phyloP scores from a whole-genome alignment of 2,113 vertebrate species.

The Sorex araneus region DNA sequence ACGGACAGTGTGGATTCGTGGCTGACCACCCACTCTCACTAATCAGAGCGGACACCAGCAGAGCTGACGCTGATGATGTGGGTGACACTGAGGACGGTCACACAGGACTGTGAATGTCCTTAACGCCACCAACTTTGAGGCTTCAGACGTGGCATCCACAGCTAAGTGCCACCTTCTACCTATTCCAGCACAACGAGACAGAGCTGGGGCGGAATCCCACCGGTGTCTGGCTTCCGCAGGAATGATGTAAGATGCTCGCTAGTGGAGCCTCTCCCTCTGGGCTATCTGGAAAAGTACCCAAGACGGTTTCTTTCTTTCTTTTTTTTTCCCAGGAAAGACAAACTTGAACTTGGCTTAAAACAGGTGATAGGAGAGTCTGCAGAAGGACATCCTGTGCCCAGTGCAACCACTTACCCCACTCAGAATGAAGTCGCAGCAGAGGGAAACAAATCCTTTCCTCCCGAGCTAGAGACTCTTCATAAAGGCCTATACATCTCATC shows the following conservation, averaged over 20 bases:
- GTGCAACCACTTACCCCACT: no score
- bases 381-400: neutral
- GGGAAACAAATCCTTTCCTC: neutral
- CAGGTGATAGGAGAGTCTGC: neutral
- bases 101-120: neutral
- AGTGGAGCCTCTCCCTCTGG: no score
- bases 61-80: neutral
- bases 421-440: neutral
- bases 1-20: neutral
- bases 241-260: no score
- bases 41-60: neutral
- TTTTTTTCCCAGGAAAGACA: neutral
- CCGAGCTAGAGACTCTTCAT: neutral
- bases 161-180: neutral
- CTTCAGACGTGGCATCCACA: neutral
- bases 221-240: neutral
- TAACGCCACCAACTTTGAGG: neutral
- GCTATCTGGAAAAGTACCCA: no score
- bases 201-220: neutral
- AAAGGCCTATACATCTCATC: neutral
- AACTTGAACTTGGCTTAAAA: neutral
- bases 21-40: neutral
- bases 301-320: no score
- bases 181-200: neutral
- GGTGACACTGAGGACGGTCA: neutral